Evolutionary conservation across 2,797 vertebrate genomes (phyloP), one percentile per base, ranked within the genome.

Genomic region (Erithacus rubecula): DNA sequence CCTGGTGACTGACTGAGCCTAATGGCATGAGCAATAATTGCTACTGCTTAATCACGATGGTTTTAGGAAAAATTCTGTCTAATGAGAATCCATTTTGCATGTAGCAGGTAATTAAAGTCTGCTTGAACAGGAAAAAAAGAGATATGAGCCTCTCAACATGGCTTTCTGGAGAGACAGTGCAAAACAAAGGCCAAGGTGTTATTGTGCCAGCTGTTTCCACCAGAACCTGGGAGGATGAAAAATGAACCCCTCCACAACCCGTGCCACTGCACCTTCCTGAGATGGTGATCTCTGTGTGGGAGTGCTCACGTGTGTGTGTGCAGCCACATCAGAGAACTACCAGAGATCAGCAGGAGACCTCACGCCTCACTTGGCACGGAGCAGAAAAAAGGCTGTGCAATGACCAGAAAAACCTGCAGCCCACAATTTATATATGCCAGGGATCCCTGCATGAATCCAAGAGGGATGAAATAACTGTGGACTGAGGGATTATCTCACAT

Each of bases 21-120:
- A 92, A 95, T 88, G 87, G 70, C 76, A 95, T 22, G 43, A 90
- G 36, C 81, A 95, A 90, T 96, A 96, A 97, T 95, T 97, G 62
- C 89, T 86, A 60, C n/a, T 89, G 58, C 87, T 88, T 96, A 95
- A 96, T 96, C 92, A 94, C 89, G 85, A 34, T 56, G 76, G 79
- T 47, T 94, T 92, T 79, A 84, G 60, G 89, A 84, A 90, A 90
- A 94, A 88, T 65, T 94, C 72, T 94, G 34, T 91, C 88, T 96
- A 96, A 97, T 91, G 80, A 96, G 86, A 80, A 94, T 93, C 87
- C 75, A 64, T 94, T 97, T 95, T 91, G 71, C 76, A 46, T 27
- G 83, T 87, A 87, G 29, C 72, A 78, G 78, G 89, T 83, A 94
- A 96, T 97, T 95, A 96, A 93, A 77, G 39, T 41, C 52, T 0